Evolutionary conservation across 2,113 vertebrate genomes (phyloP).

Genomic region (Ictalurus punctatus): DNA sequence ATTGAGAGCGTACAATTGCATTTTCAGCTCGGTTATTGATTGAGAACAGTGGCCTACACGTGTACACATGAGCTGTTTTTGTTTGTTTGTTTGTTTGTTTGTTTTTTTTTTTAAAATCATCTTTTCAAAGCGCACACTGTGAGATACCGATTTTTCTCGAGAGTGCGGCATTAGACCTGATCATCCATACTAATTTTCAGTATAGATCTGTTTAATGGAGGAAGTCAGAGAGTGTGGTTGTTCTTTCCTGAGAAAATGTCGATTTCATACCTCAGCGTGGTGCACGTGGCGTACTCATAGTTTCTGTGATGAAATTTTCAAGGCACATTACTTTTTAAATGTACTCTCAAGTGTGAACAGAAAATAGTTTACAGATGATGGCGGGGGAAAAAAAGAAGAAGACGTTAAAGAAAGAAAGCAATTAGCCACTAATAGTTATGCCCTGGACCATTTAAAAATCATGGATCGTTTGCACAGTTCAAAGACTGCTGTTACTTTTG

Average conservation of each 20-base stretch:
- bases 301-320: not conserved
- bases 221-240: not conserved
- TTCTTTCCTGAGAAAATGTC: not conserved
- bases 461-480: not conserved
- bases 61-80: not conserved
- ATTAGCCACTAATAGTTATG: not conserved
- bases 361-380: not conserved
- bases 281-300: not conserved
- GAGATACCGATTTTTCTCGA: conserved; percentile 13
- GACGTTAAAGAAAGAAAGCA: not conserved
- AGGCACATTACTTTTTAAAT: not conserved
- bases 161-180: conserved; percentile 21
- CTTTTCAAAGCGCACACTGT: not conserved
- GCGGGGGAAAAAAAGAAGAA: not conserved
- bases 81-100: too few relatives aligned
- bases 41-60: conserved; percentile 16
- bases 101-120: not conserved
- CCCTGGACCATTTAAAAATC: not conserved
- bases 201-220: conserved; percentile 9
- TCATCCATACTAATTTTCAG: conserved; percentile 25
- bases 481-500: not conserved
- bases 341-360: not conserved
- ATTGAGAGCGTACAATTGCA: conserved; percentile 26
- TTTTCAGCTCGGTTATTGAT: conserved; percentile 35
- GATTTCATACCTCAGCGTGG: conserved; percentile 14